A percentile compares a stretch with the other conserved stretches of the same genome.
These are phyloP conservation scores for Trissolcus japonicus DNA, from an alignment of 2,888 invertebrate species.

Conservation along the genomic window DNA sequence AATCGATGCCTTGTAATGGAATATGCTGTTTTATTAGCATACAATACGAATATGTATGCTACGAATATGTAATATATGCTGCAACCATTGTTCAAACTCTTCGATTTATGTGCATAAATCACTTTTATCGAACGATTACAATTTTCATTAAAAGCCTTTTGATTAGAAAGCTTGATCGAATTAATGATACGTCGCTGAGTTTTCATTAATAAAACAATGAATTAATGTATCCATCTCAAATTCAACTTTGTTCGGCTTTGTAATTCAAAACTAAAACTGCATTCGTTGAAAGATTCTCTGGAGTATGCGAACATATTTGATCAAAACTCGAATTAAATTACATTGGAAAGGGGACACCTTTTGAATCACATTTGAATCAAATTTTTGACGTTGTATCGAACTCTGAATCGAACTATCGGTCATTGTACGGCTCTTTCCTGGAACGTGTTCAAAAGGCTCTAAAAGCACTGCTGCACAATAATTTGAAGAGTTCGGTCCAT, in stretches of 20 bases:
- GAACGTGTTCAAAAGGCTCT: slow-evolving; percentile 27
- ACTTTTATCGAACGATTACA: slow-evolving; percentile 24
- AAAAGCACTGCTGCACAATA: slow-evolving; percentile 26
- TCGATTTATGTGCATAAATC: slow-evolving; percentile 37
- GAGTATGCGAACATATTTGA: too few relatives aligned
- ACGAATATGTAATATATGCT: slow-evolving; percentile 42
- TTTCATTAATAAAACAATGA: too few relatives aligned
- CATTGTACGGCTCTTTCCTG: slow-evolving; percentile 25
- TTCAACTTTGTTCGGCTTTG: too few relatives aligned
- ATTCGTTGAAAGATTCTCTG: too few relatives aligned
- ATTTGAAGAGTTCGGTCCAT: slow-evolving; percentile 15
- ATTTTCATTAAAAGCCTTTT: slow-evolving; percentile 14
- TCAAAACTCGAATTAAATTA: too few relatives aligned
- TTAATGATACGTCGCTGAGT: too few relatives aligned
- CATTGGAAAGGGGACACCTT: too few relatives aligned
- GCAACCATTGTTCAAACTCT: slow-evolving; percentile 34
- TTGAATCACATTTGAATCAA: slow-evolving; percentile 6
- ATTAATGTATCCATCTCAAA: too few relatives aligned
- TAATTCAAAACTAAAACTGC: too few relatives aligned
- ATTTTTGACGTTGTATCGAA: neutral
- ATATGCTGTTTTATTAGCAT: slow-evolving; percentile 37
- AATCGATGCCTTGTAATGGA: slow-evolving; percentile 21
- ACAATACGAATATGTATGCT: slow-evolving; percentile 44
- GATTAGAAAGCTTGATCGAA: neutral
- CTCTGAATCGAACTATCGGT: slow-evolving; percentile 18